Percentiles rank a stretch among this genome's conserved stretches.
Evolutionary conservation across 1,140 invertebrate species (phyloP).

Genomic region (Megalopta genalis): DNA sequence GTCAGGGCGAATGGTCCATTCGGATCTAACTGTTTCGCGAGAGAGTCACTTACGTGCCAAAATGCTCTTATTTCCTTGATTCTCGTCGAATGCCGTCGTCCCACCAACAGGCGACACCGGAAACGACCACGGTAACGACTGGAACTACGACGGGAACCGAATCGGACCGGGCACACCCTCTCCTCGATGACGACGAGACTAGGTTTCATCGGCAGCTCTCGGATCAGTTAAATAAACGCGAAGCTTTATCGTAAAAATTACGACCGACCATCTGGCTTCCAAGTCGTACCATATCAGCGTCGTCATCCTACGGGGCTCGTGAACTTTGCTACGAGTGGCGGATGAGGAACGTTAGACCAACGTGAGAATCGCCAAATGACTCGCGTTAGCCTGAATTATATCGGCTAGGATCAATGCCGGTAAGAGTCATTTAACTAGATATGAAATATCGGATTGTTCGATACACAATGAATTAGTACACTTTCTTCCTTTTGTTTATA

Average conservation of each 20-base stretch:
- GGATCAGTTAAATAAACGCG: constrained; percentile 15
- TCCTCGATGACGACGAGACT: no score
- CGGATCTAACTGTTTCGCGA: constrained; percentile 59
- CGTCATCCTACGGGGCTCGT: no score
- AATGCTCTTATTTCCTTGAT: constrained; percentile 46
- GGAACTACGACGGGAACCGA: neutral
- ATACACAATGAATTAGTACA: no score
- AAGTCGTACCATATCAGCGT: no score
- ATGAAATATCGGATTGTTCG: no score
- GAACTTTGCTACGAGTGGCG: neutral
- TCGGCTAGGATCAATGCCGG: neutral
- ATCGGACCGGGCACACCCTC: neutral
- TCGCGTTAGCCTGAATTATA: neutral
- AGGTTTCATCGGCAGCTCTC: constrained; percentile 8
- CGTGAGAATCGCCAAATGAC: neutral
- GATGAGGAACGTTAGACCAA: neutral
- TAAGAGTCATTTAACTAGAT: no score
- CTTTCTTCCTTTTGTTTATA: no score
- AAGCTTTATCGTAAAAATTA: constrained; percentile 27
- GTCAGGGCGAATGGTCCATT: constrained; percentile 51
- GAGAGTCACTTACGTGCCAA: constrained; percentile 48
- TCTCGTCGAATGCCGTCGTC: constrained; percentile 22
- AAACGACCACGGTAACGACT: constrained; percentile 16
- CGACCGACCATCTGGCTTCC: neutral
- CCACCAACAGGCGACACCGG: constrained; percentile 9